phyloP scores from a whole-genome alignment of 2,113 vertebrate genomes.

The Calidris pugnax region DNA sequence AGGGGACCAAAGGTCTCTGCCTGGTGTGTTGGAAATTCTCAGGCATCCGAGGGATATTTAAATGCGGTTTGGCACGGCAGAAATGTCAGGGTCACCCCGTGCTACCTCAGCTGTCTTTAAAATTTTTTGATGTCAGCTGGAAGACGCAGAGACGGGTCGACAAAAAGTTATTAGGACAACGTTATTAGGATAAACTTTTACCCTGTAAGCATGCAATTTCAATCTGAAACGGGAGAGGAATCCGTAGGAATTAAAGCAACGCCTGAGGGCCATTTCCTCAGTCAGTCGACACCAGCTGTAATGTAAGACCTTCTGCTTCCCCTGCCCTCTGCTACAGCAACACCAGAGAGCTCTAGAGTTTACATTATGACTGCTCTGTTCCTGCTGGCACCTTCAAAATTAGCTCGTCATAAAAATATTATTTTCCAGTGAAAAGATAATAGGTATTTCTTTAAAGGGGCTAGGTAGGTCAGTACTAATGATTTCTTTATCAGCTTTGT shows the following conservation, averaged over 20 bases:
- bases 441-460: not conserved
- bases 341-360: not conserved
- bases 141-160: not conserved
- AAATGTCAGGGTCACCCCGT: not conserved
- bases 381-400: not conserved
- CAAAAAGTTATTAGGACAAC: not conserved
- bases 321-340: not conserved
- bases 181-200: not conserved
- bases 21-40: not conserved
- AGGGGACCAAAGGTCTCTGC: fast-evolving
- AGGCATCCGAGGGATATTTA: not conserved
- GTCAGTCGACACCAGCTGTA: not conserved
- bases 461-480: not conserved
- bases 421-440: not conserved
- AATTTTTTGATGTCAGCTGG: not conserved
- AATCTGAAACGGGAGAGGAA: not conserved
- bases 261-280: not conserved
- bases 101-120: not conserved
- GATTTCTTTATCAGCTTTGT: not conserved
- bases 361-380: not conserved
- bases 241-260: not conserved
- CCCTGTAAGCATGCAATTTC: not conserved
- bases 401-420: not conserved
- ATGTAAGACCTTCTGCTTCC: not conserved
- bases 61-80: not conserved